These are phyloP conservation scores for Hylia prasina DNA, from an alignment of 2,113 vertebrate genomes.

Conservation along the genomic window DNA sequence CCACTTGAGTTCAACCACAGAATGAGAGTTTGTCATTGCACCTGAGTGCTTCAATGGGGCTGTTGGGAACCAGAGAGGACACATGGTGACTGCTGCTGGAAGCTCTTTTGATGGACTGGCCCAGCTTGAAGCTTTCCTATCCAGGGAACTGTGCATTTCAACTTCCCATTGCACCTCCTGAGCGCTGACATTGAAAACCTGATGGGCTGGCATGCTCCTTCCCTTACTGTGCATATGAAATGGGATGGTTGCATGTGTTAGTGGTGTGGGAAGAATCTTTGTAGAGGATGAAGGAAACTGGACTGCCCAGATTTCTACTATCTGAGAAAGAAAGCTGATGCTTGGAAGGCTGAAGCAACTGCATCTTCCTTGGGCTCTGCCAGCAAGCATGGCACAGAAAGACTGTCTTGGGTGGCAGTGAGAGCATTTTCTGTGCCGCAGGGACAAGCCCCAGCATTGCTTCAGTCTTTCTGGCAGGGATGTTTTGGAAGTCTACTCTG, in stretches of 20 bases:
- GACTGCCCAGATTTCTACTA: background rate
- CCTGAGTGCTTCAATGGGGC: background rate
- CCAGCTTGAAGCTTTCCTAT: background rate
- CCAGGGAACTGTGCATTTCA: background rate
- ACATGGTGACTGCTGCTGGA: background rate
- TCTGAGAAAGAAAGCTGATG: background rate
- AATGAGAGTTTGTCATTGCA: background rate
- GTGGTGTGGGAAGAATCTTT: background rate
- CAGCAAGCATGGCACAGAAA: background rate
- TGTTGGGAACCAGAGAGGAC: background rate
- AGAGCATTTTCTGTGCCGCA: background rate
- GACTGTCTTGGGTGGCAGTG: background rate
- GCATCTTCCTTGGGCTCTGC: background rate
- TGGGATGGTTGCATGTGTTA: background rate
- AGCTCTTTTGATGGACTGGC: background rate
- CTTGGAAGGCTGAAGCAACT: background rate
- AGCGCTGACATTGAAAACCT: background rate
- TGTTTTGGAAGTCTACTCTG: background rate
- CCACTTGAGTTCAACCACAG: background rate
- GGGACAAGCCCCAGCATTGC: background rate
- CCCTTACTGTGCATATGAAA: background rate
- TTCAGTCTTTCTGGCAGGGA: background rate
- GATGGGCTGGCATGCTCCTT: background rate
- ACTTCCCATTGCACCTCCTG: background rate
- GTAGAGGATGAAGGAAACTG: background rate